A percentile compares a stretch with the other conserved stretches of the same genome.
Evolutionary conservation across 2,888 invertebrate genomes (phyloP).

Genomic region (Patella caerulea): DNA sequence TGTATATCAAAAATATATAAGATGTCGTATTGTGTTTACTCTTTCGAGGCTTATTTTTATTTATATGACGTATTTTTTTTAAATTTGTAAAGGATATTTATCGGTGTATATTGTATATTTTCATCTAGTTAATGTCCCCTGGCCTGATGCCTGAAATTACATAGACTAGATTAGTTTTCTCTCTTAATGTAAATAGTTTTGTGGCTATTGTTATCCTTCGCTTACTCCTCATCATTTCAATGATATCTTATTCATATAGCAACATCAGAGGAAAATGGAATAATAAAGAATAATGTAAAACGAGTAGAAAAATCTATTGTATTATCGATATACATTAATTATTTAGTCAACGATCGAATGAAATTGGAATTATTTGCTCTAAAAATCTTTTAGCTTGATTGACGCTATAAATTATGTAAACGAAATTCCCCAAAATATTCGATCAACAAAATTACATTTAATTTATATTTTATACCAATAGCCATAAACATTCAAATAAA

Average conservation of each 20-base stretch:
- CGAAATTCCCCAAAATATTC: neutral
- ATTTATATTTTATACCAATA: slow-evolving; percentile 5
- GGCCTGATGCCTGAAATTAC: no score
- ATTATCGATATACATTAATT: slow-evolving; percentile 9
- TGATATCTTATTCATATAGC: slow-evolving; percentile 2
- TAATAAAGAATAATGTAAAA: slow-evolving; percentile 8
- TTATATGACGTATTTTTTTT: no score
- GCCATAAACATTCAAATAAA: slow-evolving; percentile 5
- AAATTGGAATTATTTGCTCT: slow-evolving; percentile 1
- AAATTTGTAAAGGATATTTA: no score
- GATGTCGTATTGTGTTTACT: no score
- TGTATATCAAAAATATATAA: no score
- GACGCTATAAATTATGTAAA: neutral
- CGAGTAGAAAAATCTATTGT: neutral
- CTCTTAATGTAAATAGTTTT: no score
- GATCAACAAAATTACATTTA: slow-evolving; percentile 5
- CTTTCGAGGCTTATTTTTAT: no score
- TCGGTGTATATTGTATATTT: no score
- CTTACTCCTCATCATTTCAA: neutral
- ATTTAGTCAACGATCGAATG: slow-evolving; percentile 5
- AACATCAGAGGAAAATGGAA: neutral
- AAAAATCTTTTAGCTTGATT: slow-evolving; percentile 13
- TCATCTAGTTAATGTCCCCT: no score
- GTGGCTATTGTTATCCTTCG: neutral
- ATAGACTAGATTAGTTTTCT: no score